Conservation (phyloP, 2,888 invertebrate genomes). For the Nycteola revayana region DNA sequence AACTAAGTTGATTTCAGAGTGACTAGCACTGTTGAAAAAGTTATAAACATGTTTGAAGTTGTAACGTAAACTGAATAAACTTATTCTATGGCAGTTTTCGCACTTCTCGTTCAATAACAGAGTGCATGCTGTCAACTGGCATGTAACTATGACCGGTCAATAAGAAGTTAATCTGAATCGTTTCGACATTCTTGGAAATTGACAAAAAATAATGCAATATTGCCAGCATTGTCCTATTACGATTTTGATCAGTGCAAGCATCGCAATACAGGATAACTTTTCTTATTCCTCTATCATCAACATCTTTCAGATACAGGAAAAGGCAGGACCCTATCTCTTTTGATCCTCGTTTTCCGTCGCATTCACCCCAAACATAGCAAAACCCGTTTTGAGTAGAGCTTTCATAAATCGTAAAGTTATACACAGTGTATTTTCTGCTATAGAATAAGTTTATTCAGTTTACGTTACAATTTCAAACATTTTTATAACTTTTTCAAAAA, state of each 20-base stretch:
- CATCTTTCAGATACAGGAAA: not conserved
- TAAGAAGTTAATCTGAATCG: slow-evolving; percentile 1
- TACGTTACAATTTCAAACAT: too few relatives aligned
- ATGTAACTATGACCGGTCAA: slow-evolving; percentile 1
- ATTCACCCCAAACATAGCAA: slow-evolving; percentile 32
- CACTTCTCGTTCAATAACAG: too few relatives aligned
- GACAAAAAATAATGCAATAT: not conserved
- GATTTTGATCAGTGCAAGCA: not conserved
- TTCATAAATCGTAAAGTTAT: slow-evolving; percentile 36
- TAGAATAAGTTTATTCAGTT: too few relatives aligned
- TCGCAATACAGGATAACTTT: slow-evolving; percentile 1
- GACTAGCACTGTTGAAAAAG: too few relatives aligned
- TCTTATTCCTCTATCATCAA: slow-evolving; percentile 1
- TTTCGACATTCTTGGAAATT: not conserved
- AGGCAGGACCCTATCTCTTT: not conserved
- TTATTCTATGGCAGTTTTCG: too few relatives aligned
- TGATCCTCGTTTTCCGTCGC: slow-evolving; percentile 19
- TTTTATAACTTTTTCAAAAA: too few relatives aligned
- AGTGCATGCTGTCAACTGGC: too few relatives aligned
- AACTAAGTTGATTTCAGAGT: too few relatives aligned
- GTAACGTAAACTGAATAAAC: too few relatives aligned
- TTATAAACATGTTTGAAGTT: too few relatives aligned
- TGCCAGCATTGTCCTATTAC: not conserved
- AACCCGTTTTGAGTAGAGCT: slow-evolving; percentile 24
- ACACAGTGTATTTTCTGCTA: too few relatives aligned